Evolutionary conservation across 2,797 vertebrate genomes (phyloP).

Genomic region (Smutsia temminckii): DNA sequence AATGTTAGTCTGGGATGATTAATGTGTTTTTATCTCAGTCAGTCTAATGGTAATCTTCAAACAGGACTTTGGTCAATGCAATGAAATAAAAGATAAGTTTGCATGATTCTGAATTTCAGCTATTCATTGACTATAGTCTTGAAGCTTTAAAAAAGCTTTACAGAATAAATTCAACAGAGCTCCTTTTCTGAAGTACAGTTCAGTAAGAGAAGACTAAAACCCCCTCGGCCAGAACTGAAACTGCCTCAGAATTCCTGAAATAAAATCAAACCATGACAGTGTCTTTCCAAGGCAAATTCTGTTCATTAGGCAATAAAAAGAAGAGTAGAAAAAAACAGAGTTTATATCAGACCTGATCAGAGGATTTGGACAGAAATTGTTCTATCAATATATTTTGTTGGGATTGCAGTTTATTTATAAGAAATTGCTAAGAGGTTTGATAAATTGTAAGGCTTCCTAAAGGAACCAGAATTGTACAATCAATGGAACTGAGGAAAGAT

Average conservation of each 20-base stretch:
- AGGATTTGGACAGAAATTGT: conserved; percentile 5
- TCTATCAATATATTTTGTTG: conserved; percentile 41
- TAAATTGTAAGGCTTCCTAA: conserved; percentile 32
- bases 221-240: conserved; percentile 11
- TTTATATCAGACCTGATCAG: neutral
- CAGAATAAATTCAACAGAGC: neutral
- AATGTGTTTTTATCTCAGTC: neutral
- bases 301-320: conserved; percentile 12
- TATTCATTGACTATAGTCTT: neutral
- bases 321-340: neutral
- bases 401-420: conserved; percentile 1
- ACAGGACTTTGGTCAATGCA: conserved; percentile 3
- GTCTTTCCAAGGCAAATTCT: conserved; percentile 19
- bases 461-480: neutral
- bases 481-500: neutral
- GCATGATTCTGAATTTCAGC: conserved; percentile 21
- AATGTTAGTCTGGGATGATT: neutral
- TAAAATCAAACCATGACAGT: neutral
- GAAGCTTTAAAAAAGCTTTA: conserved; percentile 21
- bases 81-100: conserved; percentile 4
- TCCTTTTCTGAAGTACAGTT: conserved; percentile 26
- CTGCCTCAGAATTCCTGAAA: conserved; percentile 36
- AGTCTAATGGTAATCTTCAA: conserved; percentile 47
- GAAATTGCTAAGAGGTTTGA: neutral
- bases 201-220: neutral